Evolutionary conservation across 2,888 invertebrate species (phyloP).

Genomic region (Drosophila nr. perissopoda): DNA sequence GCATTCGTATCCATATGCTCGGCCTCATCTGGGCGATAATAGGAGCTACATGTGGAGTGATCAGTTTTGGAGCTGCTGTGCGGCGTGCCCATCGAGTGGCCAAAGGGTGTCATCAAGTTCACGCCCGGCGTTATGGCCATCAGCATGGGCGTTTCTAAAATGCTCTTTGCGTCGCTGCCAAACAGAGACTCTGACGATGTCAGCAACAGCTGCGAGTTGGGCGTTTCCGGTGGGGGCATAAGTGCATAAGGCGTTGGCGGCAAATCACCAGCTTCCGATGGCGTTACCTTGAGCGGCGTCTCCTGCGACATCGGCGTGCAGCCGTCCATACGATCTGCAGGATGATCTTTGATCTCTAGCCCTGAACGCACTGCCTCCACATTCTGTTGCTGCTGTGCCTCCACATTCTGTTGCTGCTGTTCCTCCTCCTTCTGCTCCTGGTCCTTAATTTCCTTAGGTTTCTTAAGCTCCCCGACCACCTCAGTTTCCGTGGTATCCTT

Average conservation of each 20-base stretch:
- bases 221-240: conserved; percentile 83
- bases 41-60: conserved; percentile 88
- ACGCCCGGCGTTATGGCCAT: conserved; percentile 85
- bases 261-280: conserved; percentile 71
- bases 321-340: conserved; percentile 61
- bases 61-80: conserved; percentile 85
- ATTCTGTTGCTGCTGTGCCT: neutral
- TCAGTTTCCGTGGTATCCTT: conserved; percentile 4
- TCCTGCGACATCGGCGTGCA: conserved; percentile 81
- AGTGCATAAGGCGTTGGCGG: conserved; percentile 85
- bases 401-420: neutral
- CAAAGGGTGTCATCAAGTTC: conserved; percentile 70
- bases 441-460: neutral
- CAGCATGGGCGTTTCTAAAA: conserved; percentile 87
- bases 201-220: conserved; percentile 62
- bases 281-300: conserved; percentile 86
- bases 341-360: neutral
- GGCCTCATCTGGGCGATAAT: conserved; percentile 88
- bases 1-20: conserved; percentile 83
- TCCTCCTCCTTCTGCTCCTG: neutral
- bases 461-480: neutral
- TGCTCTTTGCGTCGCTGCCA: conserved; percentile 86
- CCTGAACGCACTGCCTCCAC: neutral
- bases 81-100: conserved; percentile 74
- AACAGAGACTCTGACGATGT: conserved; percentile 69